Percentiles rank a stretch among this genome's conserved stretches.
phyloP scores from a whole-genome alignment of 2,797 vertebrate genomes.

The Coregonus ussuriensis region DNA sequence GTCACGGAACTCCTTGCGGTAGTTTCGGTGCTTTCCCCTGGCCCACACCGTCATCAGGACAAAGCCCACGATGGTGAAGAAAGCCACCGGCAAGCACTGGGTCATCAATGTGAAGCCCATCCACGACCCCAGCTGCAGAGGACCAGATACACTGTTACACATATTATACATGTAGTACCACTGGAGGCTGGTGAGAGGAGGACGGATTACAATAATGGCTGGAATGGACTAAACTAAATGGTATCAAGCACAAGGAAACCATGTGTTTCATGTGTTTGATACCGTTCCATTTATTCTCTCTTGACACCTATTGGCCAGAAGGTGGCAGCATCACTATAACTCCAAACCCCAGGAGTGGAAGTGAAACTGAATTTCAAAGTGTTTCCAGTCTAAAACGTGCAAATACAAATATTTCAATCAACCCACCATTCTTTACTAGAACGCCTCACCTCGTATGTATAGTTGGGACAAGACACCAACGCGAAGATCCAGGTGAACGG shows the following conservation, averaged over 20 bases:
- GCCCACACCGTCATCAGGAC: slow-evolving; percentile 96
- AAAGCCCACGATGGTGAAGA: slow-evolving; percentile 90
- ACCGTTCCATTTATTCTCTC: background rate
- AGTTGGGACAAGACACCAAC: slow-evolving; percentile 91
- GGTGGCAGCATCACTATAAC: slow-evolving; percentile 59
- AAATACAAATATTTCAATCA: background rate
- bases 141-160: slow-evolving; percentile 10
- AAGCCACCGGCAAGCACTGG: slow-evolving; percentile 90
- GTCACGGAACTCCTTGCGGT: slow-evolving; percentile 91
- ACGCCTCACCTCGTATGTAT: slow-evolving; percentile 87
- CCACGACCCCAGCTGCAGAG: slow-evolving; percentile 86
- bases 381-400: background rate
- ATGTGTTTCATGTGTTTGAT: too few species aligned
- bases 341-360: background rate
- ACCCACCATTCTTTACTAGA: background rate
- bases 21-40: slow-evolving; percentile 90
- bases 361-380: background rate
- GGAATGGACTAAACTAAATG: too few species aligned
- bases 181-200: too few species aligned
- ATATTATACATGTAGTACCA: background rate
- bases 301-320: slow-evolving; percentile 44
- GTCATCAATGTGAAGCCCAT: slow-evolving; percentile 93
- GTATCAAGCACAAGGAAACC: too few species aligned
- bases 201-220: too few species aligned
- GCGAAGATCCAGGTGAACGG: slow-evolving; percentile 93